phyloP scores from a whole-genome alignment of 2,888 invertebrate species.

The Creontiades dilutus region DNA sequence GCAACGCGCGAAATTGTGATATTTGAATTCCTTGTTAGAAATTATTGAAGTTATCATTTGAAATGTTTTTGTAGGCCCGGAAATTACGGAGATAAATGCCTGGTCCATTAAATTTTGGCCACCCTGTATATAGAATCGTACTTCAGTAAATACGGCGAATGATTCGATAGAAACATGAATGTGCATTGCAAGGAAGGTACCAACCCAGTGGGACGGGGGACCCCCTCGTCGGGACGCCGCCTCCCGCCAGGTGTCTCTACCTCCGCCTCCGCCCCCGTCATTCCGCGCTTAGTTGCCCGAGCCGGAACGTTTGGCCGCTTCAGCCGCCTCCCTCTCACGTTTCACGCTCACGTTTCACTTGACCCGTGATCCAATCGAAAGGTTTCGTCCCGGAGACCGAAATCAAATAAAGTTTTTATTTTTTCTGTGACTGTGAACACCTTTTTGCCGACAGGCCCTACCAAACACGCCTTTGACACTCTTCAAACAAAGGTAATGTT shows the following conservation, averaged over 20 bases:
- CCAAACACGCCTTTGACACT: neutral
- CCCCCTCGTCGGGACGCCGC: neutral
- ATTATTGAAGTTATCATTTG: too few species aligned
- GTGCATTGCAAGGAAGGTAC: too few species aligned
- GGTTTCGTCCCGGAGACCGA: neutral
- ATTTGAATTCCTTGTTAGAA: too few species aligned
- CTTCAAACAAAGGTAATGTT: slow-evolving; percentile 11
- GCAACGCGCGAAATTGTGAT: too few species aligned
- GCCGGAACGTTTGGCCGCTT: slow-evolving; percentile 1
- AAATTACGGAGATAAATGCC: too few species aligned
- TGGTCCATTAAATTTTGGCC: too few species aligned
- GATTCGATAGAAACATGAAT: too few species aligned
- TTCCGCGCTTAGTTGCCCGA: slow-evolving; percentile 28
- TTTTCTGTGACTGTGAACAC: slow-evolving; percentile 9
- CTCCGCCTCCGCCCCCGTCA: slow-evolving; percentile 29
- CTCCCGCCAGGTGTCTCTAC: slow-evolving; percentile 25
- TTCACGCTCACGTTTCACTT: slow-evolving; percentile 7
- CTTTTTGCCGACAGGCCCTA: neutral
- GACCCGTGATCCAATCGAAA: neutral
- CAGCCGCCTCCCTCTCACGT: neutral
- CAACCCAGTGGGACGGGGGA: too few species aligned
- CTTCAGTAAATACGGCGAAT: too few species aligned
- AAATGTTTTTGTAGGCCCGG: too few species aligned
- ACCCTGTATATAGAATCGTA: too few species aligned
- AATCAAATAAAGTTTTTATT: neutral